Percentiles rank a stretch among this genome's conserved stretches.
Evolutionary conservation across 2,888 invertebrate species (phyloP).

Genomic region (Cistogaster globosa): DNA sequence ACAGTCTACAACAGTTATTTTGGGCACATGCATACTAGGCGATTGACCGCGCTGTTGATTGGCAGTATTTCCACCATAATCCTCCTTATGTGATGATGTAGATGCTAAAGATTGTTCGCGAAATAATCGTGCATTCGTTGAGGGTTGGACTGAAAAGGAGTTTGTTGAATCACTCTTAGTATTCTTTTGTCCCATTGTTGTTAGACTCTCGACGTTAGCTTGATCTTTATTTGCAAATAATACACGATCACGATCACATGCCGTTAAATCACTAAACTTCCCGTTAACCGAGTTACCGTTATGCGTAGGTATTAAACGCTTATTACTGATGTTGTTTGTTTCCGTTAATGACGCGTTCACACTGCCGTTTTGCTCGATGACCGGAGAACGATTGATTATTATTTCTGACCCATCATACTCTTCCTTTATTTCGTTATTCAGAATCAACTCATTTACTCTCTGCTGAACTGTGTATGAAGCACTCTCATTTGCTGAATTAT

Average conservation of each 20-base stretch:
- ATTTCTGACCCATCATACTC: constrained; percentile 67
- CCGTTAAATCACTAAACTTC: constrained; percentile 73
- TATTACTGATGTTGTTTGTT: constrained; percentile 58
- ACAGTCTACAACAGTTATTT: constrained; percentile 80
- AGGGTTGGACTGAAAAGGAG: constrained; percentile 37
- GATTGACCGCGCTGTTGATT: constrained; percentile 50
- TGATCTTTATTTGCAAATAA: constrained; percentile 32
- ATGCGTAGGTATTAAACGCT: constrained; percentile 67
- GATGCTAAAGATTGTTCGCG: constrained; percentile 75
- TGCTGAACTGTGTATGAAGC: constrained; percentile 46
- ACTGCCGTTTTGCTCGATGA: constrained; percentile 62
- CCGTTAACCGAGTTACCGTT: constrained; percentile 71
- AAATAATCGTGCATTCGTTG: constrained; percentile 74
- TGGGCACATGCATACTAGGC: constrained; percentile 76
- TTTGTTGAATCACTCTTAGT: constrained; percentile 72
- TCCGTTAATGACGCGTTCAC: constrained; percentile 56
- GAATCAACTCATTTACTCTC: constrained; percentile 29
- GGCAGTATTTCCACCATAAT: constrained; percentile 31
- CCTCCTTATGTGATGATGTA: constrained; percentile 13
- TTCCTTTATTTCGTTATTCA: constrained; percentile 53
- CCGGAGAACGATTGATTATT: constrained; percentile 71
- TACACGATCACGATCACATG: constrained; percentile 75
- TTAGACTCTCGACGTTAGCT: constrained; percentile 41
- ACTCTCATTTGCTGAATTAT: constrained; percentile 71
- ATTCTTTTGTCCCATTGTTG: constrained; percentile 78